Base-by-base conservation (phyloP, 1,140 invertebrate species). In the Saccostrea echinata region DNA sequence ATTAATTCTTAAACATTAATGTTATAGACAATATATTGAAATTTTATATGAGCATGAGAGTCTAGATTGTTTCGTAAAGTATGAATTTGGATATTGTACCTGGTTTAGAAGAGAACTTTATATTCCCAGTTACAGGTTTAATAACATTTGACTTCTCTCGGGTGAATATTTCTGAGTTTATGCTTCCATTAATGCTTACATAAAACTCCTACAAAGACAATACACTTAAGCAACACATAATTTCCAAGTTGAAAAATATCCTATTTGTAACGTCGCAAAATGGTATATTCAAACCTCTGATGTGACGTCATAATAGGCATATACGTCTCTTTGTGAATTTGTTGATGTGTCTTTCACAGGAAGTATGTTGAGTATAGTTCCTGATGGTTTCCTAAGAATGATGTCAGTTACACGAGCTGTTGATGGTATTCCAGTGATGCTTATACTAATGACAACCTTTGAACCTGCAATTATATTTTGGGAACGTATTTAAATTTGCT, bases 171-270 rank as follows among this genome's bases (percentile, higher is more conserved):
- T 52, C n/a, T 3, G 81, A 52, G 3, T 11, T 24, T 30, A 51
- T n/a, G 18, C n/a, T 51, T 11, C 81, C 81, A 51, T 83, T 53
- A 51, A 83, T 83, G n/a, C 35, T 83, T 12, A 83, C 81, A 27
- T 51, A 83, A 27, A 83, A 83, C 18, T 83, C 81, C 81, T 83
- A 33, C 9, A 83, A 53, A 83, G 12, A 80, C 16, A 80, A 1
- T 51, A 18, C 21, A 6, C 43, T 43, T 6, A 8, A 43, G 43
- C 4, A 43, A 43, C 6, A 43, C 43, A 43, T 43, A 6, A 43
- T 6, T 43, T n/a, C n/a, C 1, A 43, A 43, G 43, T 43, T 43
- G 6, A 0, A 43, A 43, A 43, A 43, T 43, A 43, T 43, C 9
- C 1, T 43, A 2, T 43, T 9, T 0, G 43, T 43, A 2, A 43